Evolutionary conservation across 1,140 invertebrate species (phyloP).

Genomic region (Drosophila murphyi): DNA sequence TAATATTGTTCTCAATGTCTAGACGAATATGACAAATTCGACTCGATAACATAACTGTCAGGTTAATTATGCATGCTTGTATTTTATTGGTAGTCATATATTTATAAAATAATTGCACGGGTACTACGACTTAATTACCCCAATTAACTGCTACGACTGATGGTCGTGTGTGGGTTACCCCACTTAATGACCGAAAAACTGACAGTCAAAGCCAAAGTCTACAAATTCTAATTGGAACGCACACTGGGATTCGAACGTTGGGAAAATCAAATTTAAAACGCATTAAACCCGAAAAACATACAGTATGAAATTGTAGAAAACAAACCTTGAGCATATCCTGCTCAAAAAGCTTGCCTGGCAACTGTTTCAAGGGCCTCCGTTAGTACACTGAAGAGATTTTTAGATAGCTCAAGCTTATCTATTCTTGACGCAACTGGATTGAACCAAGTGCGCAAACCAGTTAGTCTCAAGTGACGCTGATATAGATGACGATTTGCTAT

Average conservation of each 20-base stretch:
- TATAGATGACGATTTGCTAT: constrained; percentile 18
- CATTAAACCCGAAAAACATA: constrained; percentile 9
- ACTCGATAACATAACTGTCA: not conserved
- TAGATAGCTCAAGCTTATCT: constrained; percentile 21
- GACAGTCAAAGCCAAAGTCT: constrained; percentile 34
- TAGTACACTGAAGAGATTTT: not conserved
- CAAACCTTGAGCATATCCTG: constrained; percentile 47
- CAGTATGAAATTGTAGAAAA: constrained; percentile 12
- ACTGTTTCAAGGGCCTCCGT: not conserved
- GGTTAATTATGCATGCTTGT: not conserved
- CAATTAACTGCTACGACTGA: constrained; percentile 28
- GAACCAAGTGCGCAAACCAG: constrained; percentile 61
- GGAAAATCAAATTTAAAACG: constrained; percentile 38
- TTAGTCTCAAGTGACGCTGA: constrained; percentile 53
- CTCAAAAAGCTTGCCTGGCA: constrained; percentile 13
- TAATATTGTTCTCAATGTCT: not conserved
- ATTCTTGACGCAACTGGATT: constrained; percentile 56
- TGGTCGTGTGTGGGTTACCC: constrained; percentile 34
- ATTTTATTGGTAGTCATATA: not conserved
- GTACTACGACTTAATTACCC: constrained; percentile 15
- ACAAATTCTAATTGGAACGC: constrained; percentile 38
- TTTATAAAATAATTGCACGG: not conserved
- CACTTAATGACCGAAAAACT: constrained; percentile 23
- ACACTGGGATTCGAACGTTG: constrained; percentile 10
- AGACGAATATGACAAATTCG: not conserved